Percentiles rank a stretch among this genome's conserved stretches.
Conservation (phyloP, 2,797 vertebrate species). For the Anniella stebbinsi region DNA sequence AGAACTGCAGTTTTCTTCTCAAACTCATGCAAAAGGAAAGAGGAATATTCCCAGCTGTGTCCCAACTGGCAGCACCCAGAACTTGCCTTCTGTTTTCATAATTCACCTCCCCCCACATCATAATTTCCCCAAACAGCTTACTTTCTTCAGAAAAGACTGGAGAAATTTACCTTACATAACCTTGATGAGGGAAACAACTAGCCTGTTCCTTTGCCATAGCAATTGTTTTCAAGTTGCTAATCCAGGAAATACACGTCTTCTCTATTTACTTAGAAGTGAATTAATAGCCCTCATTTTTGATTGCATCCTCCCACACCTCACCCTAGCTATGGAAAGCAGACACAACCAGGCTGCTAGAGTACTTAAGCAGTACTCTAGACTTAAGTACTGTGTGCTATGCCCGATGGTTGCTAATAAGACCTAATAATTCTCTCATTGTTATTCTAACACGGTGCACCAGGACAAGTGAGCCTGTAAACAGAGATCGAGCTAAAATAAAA, state of each 20-base stretch:
- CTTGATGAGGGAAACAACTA: conserved; percentile 57
- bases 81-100: background rate
- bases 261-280: conserved; percentile 70
- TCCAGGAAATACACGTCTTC: conserved; percentile 68
- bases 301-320: background rate
- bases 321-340: conserved; percentile 66
- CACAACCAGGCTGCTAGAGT: conserved; percentile 50
- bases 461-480: conserved; percentile 80
- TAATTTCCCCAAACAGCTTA: rapidly evolving
- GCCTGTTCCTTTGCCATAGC: conserved; percentile 41
- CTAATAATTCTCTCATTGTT: conserved; percentile 79
- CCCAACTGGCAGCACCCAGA: rapidly evolving
- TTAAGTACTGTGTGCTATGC: conserved; percentile 64
- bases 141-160: background rate
- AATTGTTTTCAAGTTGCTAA: conserved; percentile 66
- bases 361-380: conserved; percentile 54
- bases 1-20: rapidly evolving
- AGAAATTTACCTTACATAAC: conserved; percentile 67
- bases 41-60: rapidly evolving
- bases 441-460: conserved; percentile 76
- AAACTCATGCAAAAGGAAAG: rapidly evolving
- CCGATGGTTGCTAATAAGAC: conserved; percentile 72
- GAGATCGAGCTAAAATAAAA: conserved; percentile 80
- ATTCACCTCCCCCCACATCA: rapidly evolving
- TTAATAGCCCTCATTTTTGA: conserved; percentile 59